Evolutionary conservation across 2,888 invertebrate species (phyloP), one percentile per base, ranked within the genome.

Genomic region (Acronicta aceris): DNA sequence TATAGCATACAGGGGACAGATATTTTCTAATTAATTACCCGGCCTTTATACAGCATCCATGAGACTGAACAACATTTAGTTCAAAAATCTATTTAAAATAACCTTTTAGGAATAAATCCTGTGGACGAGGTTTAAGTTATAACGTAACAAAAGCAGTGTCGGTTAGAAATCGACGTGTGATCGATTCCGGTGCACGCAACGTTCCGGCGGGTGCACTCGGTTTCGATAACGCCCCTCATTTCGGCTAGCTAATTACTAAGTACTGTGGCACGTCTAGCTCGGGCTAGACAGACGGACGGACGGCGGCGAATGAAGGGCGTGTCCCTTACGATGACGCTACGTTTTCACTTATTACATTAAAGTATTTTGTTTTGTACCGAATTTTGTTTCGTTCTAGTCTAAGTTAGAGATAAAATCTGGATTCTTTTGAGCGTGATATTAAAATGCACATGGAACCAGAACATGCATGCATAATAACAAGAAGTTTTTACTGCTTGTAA

Each of bases 111-210:
- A 27, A 27, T 27, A 30, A n/a, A 12, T 0, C 10, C 12, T 38
- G 7, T 38, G 0, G n/a, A 38, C 38, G 38, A 38, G 38, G 38
- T 38, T 38, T 38, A 38, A n/a, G 38, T 38, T n/a, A n/a, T n/a
- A 38, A 43, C 52, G n/a, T 16, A 57, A 49, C 70, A 58, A 62
- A 59, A 36, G n/a, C 36, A 36, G 40, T 8, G 17, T 46, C 25
- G 33, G 60, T 60, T 72, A 70, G 65, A 77, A 74, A 77, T 74
- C 67, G 62, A 63, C 53, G 56, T 47, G 55, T 42, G 56, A 67
- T 65, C 56, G 59, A 63, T 65, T 59, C 49, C 33, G 43, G 10
- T 76, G 74, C 77, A 74, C 74, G 76, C 74, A 62, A 62, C 60
- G 49, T 48, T 27, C 27, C 75, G 65, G 4, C 53, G 45, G 50